Base-by-base conservation (phyloP, 2,113 vertebrate genomes). In the Cnemophilus loriae region DNA sequence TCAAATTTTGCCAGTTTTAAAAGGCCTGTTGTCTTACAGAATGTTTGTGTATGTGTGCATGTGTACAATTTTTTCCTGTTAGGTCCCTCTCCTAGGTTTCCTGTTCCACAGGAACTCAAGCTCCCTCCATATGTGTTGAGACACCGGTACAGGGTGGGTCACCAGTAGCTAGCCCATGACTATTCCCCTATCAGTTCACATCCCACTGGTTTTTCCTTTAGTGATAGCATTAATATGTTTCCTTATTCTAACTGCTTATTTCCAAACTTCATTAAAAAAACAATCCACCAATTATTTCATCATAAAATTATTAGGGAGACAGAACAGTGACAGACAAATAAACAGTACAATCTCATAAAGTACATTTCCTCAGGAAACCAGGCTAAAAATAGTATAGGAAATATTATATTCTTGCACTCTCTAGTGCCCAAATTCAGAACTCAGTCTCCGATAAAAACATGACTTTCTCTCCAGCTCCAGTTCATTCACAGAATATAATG, bases 381-480 rank as follows among this genome's bases (percentile, higher is more conserved):
- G n/a, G 41, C 67, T 92, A 94, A 92, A 96, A 95, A 92, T 78
- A 94, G 86, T 2, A 68, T 4, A 68, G 57, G 44, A 82, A 90
- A 84, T 68, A 90, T 30, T 91, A 84, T 47, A 84, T 84, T 64
- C 77, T 95, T 85, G 70, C 77, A 95, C 80, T 91, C 77, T 92
- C 73, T 87, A 75, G 80, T 73, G 83, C 55, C n/a, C 68, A 86
- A 70, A 88, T 74, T 92, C 89, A 93, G 71, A 84, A 84, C 49
- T 91, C 57, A 60, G 39, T 60, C 84, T 93, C 57, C 2, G 10
- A 6, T 59, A 82, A 85, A 94, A 92, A 63, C 18, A 4, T 87
- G 33, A 94, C 75, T 92, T 90, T 95, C 91, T 75, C 80, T 95
- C 78, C 91, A 80, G 81, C 74, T 89, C 60, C 68, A 84, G 41